Percentiles rank a stretch among this genome's conserved stretches.
These are phyloP conservation scores for Sterna hirundo DNA, from an alignment of 2,113 vertebrate species.

Conservation along the genomic window DNA sequence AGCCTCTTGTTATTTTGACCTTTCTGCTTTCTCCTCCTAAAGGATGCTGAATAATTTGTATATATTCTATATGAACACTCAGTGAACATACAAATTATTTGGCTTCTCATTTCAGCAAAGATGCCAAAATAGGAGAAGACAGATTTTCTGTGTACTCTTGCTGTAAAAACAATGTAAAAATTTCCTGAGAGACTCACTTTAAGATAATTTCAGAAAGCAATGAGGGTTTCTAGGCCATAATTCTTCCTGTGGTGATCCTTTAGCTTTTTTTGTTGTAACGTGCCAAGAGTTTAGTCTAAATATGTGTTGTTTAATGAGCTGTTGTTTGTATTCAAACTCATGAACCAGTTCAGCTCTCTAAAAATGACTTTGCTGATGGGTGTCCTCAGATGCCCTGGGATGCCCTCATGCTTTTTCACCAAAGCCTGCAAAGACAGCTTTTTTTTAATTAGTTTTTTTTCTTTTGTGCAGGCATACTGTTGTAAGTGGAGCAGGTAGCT, in stretches of 20 bases:
- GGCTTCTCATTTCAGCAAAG: conserved; percentile 15
- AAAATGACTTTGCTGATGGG: conserved; percentile 37
- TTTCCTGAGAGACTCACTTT: conserved; percentile 7
- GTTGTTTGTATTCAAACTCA: conserved; percentile 52
- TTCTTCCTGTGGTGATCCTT: conserved; percentile 44
- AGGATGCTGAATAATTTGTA: conserved; percentile 37
- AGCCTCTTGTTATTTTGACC: conserved; percentile 27
- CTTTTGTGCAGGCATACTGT: background rate
- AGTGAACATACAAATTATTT: conserved; percentile 30
- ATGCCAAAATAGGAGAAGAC: conserved; percentile 55
- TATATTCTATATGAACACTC: conserved; percentile 48
- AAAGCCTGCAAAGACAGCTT: background rate
- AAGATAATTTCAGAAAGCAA: background rate
- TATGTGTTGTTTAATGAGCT: conserved; percentile 40
- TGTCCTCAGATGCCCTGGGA: conserved; percentile 31
- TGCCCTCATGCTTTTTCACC: conserved; percentile 3
- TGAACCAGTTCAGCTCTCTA: conserved; percentile 33
- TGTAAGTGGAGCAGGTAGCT: conserved; percentile 18
- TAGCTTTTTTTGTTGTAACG: conserved; percentile 8
- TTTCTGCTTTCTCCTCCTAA: conserved; percentile 15
- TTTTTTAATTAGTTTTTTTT: background rate
- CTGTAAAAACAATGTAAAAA: conserved; percentile 40
- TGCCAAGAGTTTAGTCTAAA: conserved; percentile 51
- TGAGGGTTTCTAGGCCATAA: conserved; percentile 39
- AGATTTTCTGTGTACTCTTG: conserved; percentile 42